Evolutionary conservation across 1,140 invertebrate species (phyloP).

Genomic region (Oryctes rhinoceros): DNA sequence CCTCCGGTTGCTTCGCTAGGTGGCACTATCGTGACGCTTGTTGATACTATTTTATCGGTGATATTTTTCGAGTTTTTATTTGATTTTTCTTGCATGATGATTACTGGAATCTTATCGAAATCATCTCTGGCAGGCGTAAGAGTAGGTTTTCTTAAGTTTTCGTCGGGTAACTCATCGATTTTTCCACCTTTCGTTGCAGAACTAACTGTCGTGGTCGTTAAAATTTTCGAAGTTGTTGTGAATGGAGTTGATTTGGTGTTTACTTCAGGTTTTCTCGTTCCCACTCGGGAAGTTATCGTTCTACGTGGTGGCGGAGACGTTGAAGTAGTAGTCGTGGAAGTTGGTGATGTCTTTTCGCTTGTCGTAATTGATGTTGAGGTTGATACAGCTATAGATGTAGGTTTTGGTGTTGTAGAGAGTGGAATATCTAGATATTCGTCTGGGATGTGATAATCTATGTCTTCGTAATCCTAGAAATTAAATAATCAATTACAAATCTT

Average conservation of each 20-base stretch:
- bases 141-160: background rate
- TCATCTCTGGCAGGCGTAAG: background rate
- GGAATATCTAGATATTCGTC: slow-evolving; percentile 16
- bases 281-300: slow-evolving; percentile 12
- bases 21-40: slow-evolving; percentile 40
- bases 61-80: slow-evolving; percentile 49
- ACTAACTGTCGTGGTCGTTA: background rate
- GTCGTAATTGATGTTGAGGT: background rate
- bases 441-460: slow-evolving; percentile 26
- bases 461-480: slow-evolving; percentile 34
- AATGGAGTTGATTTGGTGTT: background rate
- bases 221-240: background rate
- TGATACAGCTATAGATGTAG: background rate
- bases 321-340: background rate
- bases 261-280: slow-evolving; percentile 28
- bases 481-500: no score
- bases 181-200: background rate
- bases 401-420: slow-evolving; percentile 1
- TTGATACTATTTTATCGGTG: slow-evolving; percentile 17
- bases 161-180: background rate
- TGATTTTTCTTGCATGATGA: slow-evolving; percentile 46
- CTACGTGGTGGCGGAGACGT: background rate
- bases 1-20: slow-evolving; percentile 6
- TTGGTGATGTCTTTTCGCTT: background rate
- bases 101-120: slow-evolving; percentile 9